phyloP scores from a whole-genome alignment of 2,113 vertebrate genomes.

The Chaenocephalus aceratus region DNA sequence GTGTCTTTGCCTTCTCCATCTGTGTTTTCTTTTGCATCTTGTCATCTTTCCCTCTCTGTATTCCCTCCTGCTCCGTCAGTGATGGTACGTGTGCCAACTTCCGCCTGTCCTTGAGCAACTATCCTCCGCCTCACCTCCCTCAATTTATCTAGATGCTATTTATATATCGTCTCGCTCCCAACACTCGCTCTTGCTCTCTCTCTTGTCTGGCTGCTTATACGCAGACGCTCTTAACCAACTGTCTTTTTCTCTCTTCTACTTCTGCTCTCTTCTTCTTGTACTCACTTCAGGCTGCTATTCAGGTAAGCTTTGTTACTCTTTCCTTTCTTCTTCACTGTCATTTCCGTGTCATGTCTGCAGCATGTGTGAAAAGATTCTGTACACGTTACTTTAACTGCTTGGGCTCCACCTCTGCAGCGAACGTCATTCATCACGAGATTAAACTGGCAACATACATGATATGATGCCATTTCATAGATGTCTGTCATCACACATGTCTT shows the following conservation, averaged over 20 bases:
- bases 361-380: not conserved
- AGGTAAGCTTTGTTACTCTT: slow-evolving; percentile 86
- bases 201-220: slow-evolving; percentile 29
- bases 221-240: slow-evolving; percentile 56
- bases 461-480: not conserved
- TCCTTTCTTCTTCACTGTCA: not conserved
- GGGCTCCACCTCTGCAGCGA: slow-evolving; percentile 14
- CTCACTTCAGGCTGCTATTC: slow-evolving; percentile 88
- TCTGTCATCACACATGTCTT: not conserved
- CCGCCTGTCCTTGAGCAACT: slow-evolving; percentile 47
- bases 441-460: slow-evolving; percentile 2
- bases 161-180: slow-evolving; percentile 42
- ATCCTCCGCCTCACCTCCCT: slow-evolving; percentile 24
- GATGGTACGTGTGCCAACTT: slow-evolving; percentile 40
- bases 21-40: not conserved
- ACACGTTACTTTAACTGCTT: not conserved
- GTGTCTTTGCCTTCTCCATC: not conserved
- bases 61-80: not conserved
- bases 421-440: not conserved
- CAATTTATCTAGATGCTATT: slow-evolving; percentile 57
- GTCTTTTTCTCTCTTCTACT: slow-evolving; percentile 62
- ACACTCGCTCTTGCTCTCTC: slow-evolving; percentile 9
- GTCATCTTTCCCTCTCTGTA: not conserved
- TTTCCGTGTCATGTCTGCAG: slow-evolving; percentile 32
- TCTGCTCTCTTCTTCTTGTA: slow-evolving; percentile 52